A percentile compares a stretch with the other conserved stretches of the same genome.
Evolutionary conservation across 2,797 vertebrate genomes (phyloP).

Genomic region (Antrozous pallidus): DNA sequence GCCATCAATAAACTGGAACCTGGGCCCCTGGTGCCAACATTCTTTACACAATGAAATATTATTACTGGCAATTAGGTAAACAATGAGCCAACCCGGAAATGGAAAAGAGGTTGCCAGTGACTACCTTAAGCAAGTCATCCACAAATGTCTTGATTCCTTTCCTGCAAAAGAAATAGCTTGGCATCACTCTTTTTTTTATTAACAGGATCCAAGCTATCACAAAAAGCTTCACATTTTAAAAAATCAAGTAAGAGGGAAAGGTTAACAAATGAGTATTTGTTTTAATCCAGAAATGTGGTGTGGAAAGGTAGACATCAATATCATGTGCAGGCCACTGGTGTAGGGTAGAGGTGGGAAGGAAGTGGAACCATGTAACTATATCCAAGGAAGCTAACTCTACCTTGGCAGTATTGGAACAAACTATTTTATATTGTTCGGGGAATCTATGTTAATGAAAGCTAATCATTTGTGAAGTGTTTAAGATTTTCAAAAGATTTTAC

Average conservation of each 20-base stretch:
- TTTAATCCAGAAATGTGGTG: neutral
- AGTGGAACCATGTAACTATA: neutral
- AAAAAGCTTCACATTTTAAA: neutral
- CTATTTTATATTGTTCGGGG: neutral
- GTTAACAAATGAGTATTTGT: neutral
- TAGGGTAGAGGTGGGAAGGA: neutral
- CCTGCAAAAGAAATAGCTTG: slow-evolving; percentile 45
- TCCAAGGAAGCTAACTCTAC: neutral
- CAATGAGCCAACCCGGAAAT: slow-evolving; percentile 69
- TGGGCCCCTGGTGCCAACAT: slow-evolving; percentile 71
- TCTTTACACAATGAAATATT: slow-evolving; percentile 74
- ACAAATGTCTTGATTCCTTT: slow-evolving; percentile 49
- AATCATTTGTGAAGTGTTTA: neutral
- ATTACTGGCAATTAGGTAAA: slow-evolving; percentile 75
- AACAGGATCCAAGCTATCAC: neutral
- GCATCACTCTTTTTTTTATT: neutral
- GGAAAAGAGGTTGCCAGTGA: slow-evolving; percentile 57
- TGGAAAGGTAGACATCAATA: too few species aligned
- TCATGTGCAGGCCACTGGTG: neutral
- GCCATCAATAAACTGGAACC: slow-evolving; percentile 74
- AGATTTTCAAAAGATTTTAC: neutral
- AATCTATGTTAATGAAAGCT: neutral
- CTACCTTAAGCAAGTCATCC: slow-evolving; percentile 49
- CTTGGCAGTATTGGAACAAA: neutral
- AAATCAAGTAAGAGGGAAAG: neutral